phyloP scores from a whole-genome alignment of 2,888 invertebrate species.

The Phortica magna region DNA sequence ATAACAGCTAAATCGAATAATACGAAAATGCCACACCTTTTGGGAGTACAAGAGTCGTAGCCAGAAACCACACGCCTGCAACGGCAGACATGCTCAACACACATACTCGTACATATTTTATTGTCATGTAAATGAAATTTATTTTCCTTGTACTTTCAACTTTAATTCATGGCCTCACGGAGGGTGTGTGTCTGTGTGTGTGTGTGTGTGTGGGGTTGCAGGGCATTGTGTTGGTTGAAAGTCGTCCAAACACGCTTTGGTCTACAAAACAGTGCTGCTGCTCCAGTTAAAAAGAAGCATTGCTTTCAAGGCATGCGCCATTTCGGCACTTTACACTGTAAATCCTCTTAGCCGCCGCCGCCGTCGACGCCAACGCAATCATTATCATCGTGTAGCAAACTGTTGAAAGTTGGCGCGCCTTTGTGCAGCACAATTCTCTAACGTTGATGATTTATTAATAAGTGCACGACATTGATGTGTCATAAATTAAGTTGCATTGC shows the following conservation, averaged over 20 bases:
- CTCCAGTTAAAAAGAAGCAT: constrained; percentile 9
- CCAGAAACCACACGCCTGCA: background rate
- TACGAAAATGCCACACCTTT: constrained; percentile 51
- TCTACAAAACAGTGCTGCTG: background rate
- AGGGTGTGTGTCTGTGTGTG: too few species aligned
- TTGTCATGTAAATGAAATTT: constrained; percentile 66
- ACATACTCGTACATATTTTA: constrained; percentile 40
- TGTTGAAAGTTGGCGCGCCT: background rate
- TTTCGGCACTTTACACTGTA: background rate
- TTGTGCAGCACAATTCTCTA: background rate
- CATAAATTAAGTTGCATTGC: constrained; percentile 3
- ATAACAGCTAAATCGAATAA: constrained; percentile 46
- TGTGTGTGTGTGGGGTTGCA: too few species aligned
- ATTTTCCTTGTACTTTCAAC: constrained; percentile 43
- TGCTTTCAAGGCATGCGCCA: background rate
- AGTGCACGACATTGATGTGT: constrained; percentile 15
- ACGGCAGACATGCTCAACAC: constrained; percentile 24
- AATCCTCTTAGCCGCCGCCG: background rate
- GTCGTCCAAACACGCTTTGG: background rate
- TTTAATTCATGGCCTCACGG: background rate
- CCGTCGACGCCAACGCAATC: background rate
- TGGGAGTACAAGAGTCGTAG: constrained; percentile 16
- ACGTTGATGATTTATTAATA: constrained; percentile 7
- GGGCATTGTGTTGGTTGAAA: background rate
- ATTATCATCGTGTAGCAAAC: too few species aligned